phyloP scores from a whole-genome alignment of 2,797 vertebrate species.

The Xenops minutus region DNA sequence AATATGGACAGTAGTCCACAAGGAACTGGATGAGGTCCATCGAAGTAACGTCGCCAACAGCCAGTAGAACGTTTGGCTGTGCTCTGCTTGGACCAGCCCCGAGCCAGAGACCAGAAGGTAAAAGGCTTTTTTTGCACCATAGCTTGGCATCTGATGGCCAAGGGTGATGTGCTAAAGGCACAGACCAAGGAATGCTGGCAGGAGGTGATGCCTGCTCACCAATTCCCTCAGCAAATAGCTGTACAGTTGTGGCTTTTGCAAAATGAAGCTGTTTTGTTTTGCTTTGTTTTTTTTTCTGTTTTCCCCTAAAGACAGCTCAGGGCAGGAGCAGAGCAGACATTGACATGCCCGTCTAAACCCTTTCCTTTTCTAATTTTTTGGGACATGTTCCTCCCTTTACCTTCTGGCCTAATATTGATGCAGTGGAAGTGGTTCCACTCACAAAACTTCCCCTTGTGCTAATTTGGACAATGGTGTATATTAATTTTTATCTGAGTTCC shows the following conservation, averaged over 20 bases:
- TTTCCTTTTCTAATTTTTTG: background rate
- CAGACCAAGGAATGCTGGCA: background rate
- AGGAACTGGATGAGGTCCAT: conserved; percentile 32
- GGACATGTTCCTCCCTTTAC: background rate
- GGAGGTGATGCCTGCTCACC: background rate
- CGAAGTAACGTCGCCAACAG: background rate
- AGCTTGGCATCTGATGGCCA: accelerated
- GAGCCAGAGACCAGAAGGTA: background rate
- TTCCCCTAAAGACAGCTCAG: background rate
- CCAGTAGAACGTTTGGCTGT: background rate
- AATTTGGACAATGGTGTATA: background rate
- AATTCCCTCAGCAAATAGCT: background rate
- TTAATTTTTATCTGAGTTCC: background rate
- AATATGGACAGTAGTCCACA: conserved; percentile 42
- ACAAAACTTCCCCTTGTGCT: background rate
- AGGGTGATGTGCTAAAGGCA: background rate
- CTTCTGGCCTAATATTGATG: background rate
- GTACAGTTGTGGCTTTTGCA: background rate
- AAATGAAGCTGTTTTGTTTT: background rate
- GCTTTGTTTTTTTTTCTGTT: background rate
- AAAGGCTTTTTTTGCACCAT: background rate
- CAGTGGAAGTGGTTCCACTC: background rate
- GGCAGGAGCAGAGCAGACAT: background rate
- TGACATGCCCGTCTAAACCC: background rate
- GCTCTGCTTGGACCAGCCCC: background rate